A percentile compares a stretch with the other conserved stretches of the same genome.
Evolutionary conservation across 2,888 invertebrate species (phyloP).

Genomic region (Acanthosoma haemorrhoidale): DNA sequence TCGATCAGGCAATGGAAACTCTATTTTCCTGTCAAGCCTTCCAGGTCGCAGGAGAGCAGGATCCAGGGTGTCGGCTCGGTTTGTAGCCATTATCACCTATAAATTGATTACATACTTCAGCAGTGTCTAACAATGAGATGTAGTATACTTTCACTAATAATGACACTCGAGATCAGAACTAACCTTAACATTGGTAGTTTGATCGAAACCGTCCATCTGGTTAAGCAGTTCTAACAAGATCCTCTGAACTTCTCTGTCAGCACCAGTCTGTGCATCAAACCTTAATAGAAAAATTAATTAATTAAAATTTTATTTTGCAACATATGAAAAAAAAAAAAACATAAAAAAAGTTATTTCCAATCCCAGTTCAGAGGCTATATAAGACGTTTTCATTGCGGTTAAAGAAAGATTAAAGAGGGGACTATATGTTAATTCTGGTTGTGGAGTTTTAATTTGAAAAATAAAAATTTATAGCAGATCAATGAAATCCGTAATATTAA

Average conservation of each 20-base stretch:
- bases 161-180: not conserved
- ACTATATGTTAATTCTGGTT: too few relatives aligned
- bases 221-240: slow-evolving; percentile 93
- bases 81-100: slow-evolving; percentile 51
- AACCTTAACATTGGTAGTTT: slow-evolving; percentile 98
- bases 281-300: slow-evolving; percentile 48
- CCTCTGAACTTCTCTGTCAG: slow-evolving; percentile 96
- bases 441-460: too few relatives aligned
- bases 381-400: too few relatives aligned
- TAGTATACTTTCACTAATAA: not conserved
- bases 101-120: not conserved
- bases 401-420: too few relatives aligned
- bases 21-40: slow-evolving; percentile 95
- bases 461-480: too few relatives aligned
- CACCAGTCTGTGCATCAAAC: slow-evolving; percentile 97
- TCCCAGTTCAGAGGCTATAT: too few relatives aligned
- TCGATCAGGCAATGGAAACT: slow-evolving; percentile 94
- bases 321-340: not conserved
- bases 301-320: not conserved
- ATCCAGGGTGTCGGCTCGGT: slow-evolving; percentile 92
- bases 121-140: not conserved
- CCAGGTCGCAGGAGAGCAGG: slow-evolving; percentile 95
- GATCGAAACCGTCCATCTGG: slow-evolving; percentile 99
- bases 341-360: too few relatives aligned
- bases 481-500: too few relatives aligned